Conservation (phyloP, 2,888 invertebrate species). For the Podotricha telesiphe region DNA sequence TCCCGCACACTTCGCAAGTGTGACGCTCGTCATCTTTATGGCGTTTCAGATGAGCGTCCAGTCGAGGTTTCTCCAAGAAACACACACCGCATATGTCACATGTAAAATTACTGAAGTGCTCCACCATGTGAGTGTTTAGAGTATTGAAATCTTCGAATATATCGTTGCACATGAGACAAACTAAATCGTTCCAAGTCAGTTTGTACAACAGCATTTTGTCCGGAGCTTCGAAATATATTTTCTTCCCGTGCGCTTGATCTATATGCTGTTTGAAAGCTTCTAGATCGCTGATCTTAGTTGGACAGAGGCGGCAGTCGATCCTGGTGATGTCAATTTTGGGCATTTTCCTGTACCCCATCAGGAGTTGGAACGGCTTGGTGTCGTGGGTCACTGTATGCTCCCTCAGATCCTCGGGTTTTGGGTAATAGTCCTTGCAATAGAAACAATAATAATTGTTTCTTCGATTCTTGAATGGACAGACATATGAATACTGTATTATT, state of each 20-base stretch:
- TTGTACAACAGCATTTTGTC: constrained; percentile 71
- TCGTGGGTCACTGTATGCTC: constrained; percentile 74
- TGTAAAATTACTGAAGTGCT: constrained; percentile 74
- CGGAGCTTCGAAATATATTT: constrained; percentile 74
- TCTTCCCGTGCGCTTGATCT: constrained; percentile 68
- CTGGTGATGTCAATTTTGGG: constrained; percentile 74
- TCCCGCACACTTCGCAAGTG: constrained; percentile 79
- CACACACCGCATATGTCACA: constrained; percentile 76
- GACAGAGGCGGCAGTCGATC: constrained; percentile 71
- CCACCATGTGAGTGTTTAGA: constrained; percentile 73
- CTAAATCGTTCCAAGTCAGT: constrained; percentile 73
- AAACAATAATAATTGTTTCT: constrained; percentile 77
- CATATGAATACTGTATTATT: constrained; percentile 74
- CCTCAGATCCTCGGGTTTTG: constrained; percentile 72
- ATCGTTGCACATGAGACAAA: constrained; percentile 73
- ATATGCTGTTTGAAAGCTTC: constrained; percentile 70
- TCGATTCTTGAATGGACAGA: constrained; percentile 74
- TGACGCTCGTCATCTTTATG: constrained; percentile 79
- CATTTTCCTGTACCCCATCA: constrained; percentile 77
- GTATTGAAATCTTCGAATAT: constrained; percentile 76
- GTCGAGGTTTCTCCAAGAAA: constrained; percentile 75
- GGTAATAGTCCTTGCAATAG: constrained; percentile 76
- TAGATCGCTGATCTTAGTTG: constrained; percentile 66
- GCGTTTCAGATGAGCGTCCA: constrained; percentile 75
- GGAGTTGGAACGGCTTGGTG: constrained; percentile 71